Base-by-base conservation (phyloP, 2,797 vertebrate species). In the Semotilus atromaculatus region DNA sequence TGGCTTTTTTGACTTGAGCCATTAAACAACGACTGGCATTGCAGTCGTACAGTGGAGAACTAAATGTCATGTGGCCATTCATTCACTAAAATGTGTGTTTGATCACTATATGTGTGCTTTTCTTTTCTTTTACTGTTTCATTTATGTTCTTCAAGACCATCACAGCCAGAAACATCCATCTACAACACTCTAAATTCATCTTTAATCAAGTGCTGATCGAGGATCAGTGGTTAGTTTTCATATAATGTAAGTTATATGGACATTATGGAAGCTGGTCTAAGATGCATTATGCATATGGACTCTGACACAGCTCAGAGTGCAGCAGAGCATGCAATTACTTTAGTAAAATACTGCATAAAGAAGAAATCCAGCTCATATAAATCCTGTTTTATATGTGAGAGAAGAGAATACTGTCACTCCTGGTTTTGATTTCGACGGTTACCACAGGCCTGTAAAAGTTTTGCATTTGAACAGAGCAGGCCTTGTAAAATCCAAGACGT, bases 391-490 rank as follows among this genome's bases (percentile, higher is more conserved):
- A 77, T 43, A 43, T 66, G 62, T 82, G 16, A 80, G 18, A 70
- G 60, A 68, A 80, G 21, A 38, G 67, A 85, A 72, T 58, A 78
- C 68, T 68, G 77, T 88, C 62, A 79, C 66, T 80, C 43, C 81
- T 86, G 88, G 86, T 85, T 87, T 78, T 74, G 84, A 89, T 89
- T 87, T 85, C 45, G 53, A 76, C 34, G 70, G 71, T 76, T 86
- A 88, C 68, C 11, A 58, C 53, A 80, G 84, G 73, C 55, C 86
- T 88, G 75, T 90, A 84, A 90, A 87, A 73, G 51, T 84, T 85
- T 74, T 81, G 83, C 26, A 64, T 85, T 87, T 79, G 77, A 89
- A 79, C 68, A 73, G 68, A 83, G 84, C 76, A 85, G 53, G 80
- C 85, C 88, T 88, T 81, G 60, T 90, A 85, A 90, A 88, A 85